Evolutionary conservation across 1,140 invertebrate species (phyloP), one percentile per base, ranked within the genome.

Genomic region (Orius laevigatus): DNA sequence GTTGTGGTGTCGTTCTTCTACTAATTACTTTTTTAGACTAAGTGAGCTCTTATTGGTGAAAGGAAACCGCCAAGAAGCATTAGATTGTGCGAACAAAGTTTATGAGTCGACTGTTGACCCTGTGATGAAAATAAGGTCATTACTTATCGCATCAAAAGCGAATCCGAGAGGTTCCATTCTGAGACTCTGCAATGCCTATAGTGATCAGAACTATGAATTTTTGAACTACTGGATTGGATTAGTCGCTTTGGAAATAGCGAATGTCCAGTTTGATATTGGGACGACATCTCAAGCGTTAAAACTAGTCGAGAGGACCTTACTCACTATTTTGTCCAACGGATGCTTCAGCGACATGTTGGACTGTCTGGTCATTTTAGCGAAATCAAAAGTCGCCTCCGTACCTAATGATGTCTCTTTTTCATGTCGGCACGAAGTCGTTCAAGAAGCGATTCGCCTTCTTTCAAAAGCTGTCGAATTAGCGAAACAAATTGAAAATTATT

Each of bases 291-390:
- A 85, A 63, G 81, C 83, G 0, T 62, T 85, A 15, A 65, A 70
- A 38, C 63, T 85, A 2, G 70, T 86, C 1, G 73, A 82, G 48
- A 72, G 74, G 54, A 72, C 75, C 25, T 72, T 88, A 55, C 70
- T 78, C 0, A 68, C 73, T 36, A 74, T 90, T 36, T 70, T 88
- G 55, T 75, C 81, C 11, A 79, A 90, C 57, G 84, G 84, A 1
- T 79, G 78, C n/a, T 66, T 73, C n/a, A 85, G 76, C 55, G 84
- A 90, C 59, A 73, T 78, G 52, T 83, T 75, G 2, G 74, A 79
- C 63, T 76, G 48, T 52, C 63, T 66, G 59, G 67, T 65, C 46
- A 63, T 68, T n/a, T 54, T 71, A 61, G 62, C 61, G 10, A 62
- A 63, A 51, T 58, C 54, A 44, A 51, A 52, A 51, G 48, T 58